phyloP scores from a whole-genome alignment of 2,888 invertebrate genomes.

The Tholera decimalis region DNA sequence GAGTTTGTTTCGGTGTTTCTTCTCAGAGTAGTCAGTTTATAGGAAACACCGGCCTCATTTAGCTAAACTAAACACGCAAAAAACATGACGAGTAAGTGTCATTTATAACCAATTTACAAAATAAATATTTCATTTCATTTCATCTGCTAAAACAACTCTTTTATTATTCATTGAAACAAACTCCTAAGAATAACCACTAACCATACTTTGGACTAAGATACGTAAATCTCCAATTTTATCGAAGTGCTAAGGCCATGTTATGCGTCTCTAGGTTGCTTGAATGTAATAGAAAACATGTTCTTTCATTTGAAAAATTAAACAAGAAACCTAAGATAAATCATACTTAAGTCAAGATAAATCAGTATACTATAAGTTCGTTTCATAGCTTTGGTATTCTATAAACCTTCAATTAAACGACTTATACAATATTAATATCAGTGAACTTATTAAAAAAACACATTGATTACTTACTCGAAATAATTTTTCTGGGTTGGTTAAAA shows the following conservation, averaged over 20 bases:
- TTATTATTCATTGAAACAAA: too few relatives aligned
- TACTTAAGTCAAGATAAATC: neutral
- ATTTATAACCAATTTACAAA: too few relatives aligned
- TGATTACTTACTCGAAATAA: conserved; percentile 67
- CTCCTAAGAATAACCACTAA: too few relatives aligned
- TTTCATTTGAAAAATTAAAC: neutral
- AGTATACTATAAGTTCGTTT: neutral
- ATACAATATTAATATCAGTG: neutral
- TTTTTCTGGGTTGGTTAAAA: conserved; percentile 64
- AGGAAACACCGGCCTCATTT: too few relatives aligned
- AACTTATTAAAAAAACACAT: neutral
- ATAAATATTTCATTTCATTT: too few relatives aligned
- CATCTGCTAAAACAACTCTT: too few relatives aligned
- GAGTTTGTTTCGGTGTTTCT: too few relatives aligned
- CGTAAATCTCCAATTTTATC: neutral
- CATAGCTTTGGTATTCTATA: neutral
- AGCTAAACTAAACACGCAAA: too few relatives aligned
- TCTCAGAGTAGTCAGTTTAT: too few relatives aligned
- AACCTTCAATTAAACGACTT: neutral
- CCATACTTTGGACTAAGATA: conserved; percentile 16
- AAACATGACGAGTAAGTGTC: too few relatives aligned
- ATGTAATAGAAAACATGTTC: neutral
- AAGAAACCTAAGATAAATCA: neutral
- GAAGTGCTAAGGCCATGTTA: conserved; percentile 13
- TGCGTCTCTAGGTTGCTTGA: neutral